phyloP scores from a whole-genome alignment of 1,140 invertebrate species.

The Grapholita molesta region DNA sequence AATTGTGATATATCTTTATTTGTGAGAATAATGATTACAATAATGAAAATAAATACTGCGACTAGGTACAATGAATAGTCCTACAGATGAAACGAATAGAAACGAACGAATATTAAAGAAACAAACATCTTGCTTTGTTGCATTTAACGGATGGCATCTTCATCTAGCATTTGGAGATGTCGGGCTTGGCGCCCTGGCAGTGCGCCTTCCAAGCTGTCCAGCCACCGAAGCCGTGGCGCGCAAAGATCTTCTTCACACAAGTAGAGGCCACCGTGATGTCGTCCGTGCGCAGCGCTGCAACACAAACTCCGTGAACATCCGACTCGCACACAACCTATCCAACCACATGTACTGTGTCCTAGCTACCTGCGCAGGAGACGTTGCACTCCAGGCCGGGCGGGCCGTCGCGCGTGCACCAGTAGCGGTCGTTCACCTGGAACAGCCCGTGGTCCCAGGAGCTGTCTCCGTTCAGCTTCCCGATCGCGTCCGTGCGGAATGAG shows the following conservation, averaged over 20 bases:
- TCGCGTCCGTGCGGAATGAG: conserved; percentile 60
- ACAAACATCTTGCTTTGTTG: no score
- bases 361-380: conserved; percentile 46
- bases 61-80: not conserved
- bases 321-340: not conserved
- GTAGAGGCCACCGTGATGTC: conserved; percentile 43
- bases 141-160: not conserved
- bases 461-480: conserved; percentile 70
- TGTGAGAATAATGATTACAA: not conserved
- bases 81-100: not conserved
- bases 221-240: conserved; percentile 50
- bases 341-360: not conserved
- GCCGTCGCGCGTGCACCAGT: conserved; percentile 72
- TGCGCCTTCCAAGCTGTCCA: conserved; percentile 68
- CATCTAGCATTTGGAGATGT: conserved; percentile 37
- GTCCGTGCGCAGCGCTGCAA: conserved; percentile 45
- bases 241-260: conserved; percentile 62
- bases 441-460: conserved; percentile 79
- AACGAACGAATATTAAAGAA: no score
- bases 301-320: not conserved
- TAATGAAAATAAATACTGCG: not conserved
- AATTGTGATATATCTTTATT: no score
- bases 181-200: conserved; percentile 45
- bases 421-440: conserved; percentile 80
- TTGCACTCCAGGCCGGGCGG: conserved; percentile 53